Base-by-base conservation (phyloP, 2,113 vertebrate genomes). In the Ameiurus melas region DNA sequence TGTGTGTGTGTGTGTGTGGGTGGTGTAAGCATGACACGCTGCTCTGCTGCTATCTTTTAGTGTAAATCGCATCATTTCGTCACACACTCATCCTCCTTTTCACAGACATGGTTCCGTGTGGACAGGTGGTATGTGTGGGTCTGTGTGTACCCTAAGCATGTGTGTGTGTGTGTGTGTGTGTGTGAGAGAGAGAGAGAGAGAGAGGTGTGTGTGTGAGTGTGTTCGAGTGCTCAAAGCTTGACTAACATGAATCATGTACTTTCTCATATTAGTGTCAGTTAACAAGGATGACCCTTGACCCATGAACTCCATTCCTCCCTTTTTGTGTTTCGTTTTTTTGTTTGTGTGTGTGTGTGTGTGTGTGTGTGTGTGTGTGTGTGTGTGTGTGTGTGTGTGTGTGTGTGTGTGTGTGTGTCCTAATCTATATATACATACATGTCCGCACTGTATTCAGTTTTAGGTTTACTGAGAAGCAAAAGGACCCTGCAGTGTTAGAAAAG, bases 231-330 rank as follows among this genome's bases (percentile, higher is more conserved):
- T 93, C 90, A 92, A 91, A 95, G 94, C 94, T 91, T 96, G 95
- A 95, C 95, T 95, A 96, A 96, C 92, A 89, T 93, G 94, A 94
- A 95, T 95, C 94, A 93, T 95, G 93, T 95, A 95, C 94, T 94
- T 95, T 95, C 94, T 94, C 94, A 94, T 96, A 95, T 96, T 93
- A 77, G 91, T 95, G 95, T 94, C 95, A 93, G 94, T 92, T 96
- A 95, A 95, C 93, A 95, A 92, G 92, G 91, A 92, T 91, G 90
- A 92, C 88, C 68, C 92, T 90, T 92, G 93, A 94, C 92, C 94
- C 89, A 13, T 87, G 92, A 89, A 89, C 86, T 83, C n/a, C 84
- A 79, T n/a, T 3, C n/a, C 68, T 43, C 60, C 60, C 66, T 51
- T 66, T 66, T 71, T 75, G 57, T 62, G 62, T 73, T 51, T 53